These are phyloP conservation scores for Nomada lathburiana DNA, from an alignment of 2,888 invertebrate genomes.

Conservation along the genomic window DNA sequence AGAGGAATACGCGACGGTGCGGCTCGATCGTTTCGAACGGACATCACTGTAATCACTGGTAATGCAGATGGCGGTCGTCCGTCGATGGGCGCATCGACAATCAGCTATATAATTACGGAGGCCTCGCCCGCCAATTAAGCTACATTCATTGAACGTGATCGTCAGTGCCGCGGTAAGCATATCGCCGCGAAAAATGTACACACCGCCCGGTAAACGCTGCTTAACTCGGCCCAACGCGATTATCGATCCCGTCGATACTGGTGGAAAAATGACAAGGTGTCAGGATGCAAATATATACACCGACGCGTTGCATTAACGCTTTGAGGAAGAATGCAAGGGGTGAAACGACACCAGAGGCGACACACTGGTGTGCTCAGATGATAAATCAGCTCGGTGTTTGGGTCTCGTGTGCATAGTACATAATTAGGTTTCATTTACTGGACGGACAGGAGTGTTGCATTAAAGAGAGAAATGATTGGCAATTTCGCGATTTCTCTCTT, in stretches of 20 bases:
- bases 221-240: constrained; percentile 65
- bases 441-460: too few species aligned
- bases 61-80: constrained; percentile 78
- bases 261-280: constrained; percentile 35
- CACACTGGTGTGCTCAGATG: background rate
- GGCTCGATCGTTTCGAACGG: constrained; percentile 65
- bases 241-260: constrained; percentile 33
- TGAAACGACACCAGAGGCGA: too few species aligned
- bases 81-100: constrained; percentile 76
- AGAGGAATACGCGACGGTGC: constrained; percentile 42
- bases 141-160: constrained; percentile 69
- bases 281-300: background rate
- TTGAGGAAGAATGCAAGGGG: constrained; percentile 4
- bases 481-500: too few species aligned
- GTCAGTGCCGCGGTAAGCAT: constrained; percentile 51
- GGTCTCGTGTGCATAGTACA: too few species aligned
- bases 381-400: background rate
- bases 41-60: constrained; percentile 79
- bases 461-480: too few species aligned
- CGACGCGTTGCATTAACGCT: constrained; percentile 28
- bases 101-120: constrained; percentile 78
- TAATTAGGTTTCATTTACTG: too few species aligned
- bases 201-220: constrained; percentile 52
- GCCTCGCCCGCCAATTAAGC: constrained; percentile 77
- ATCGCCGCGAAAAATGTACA: constrained; percentile 63